Percentiles rank a stretch among this genome's conserved stretches.
Conservation (phyloP, 2,797 vertebrate genomes). For the Aldrovandia affinis region DNA sequence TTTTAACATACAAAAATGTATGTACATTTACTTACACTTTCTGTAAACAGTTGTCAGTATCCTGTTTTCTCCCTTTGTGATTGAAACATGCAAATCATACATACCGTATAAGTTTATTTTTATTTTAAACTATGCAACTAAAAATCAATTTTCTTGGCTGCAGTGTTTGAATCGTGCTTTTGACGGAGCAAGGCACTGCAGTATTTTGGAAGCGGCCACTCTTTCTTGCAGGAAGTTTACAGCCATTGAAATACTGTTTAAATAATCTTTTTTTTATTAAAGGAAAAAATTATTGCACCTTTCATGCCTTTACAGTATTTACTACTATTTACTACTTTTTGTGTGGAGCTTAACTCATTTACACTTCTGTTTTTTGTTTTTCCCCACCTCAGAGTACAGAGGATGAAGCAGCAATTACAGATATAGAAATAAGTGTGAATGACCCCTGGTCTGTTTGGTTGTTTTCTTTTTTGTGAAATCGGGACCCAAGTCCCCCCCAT, state of each 20-base stretch:
- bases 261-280: conserved; percentile 39
- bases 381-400: conserved; percentile 64
- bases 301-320: conserved; percentile 82
- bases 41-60: conserved; percentile 86
- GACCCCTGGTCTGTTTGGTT: conserved; percentile 64
- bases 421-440: conserved; percentile 67
- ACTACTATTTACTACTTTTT: conserved; percentile 77
- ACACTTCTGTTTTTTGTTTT: conserved; percentile 67
- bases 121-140: conserved; percentile 78
- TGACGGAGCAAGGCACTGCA: conserved; percentile 24
- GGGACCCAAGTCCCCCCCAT: conserved; percentile 26
- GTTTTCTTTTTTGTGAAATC: conserved; percentile 42
- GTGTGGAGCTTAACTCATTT: conserved; percentile 78
- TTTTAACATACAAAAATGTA: conserved; percentile 86
- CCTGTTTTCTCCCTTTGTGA: conserved; percentile 84
- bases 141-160: conserved; percentile 60
- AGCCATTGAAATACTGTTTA: conserved; percentile 74
- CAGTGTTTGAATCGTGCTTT: conserved; percentile 63
- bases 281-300: conserved; percentile 65
- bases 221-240: conserved; percentile 75
- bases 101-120: conserved; percentile 41
- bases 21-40: conserved; percentile 89
- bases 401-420: conserved; percentile 84
- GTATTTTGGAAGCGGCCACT: conserved; percentile 69
- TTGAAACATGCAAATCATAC: conserved; percentile 76